Percentiles rank a stretch among this genome's conserved stretches.
Evolutionary conservation across 2,888 invertebrate species (phyloP).

Genomic region (Diaperis boleti): DNA sequence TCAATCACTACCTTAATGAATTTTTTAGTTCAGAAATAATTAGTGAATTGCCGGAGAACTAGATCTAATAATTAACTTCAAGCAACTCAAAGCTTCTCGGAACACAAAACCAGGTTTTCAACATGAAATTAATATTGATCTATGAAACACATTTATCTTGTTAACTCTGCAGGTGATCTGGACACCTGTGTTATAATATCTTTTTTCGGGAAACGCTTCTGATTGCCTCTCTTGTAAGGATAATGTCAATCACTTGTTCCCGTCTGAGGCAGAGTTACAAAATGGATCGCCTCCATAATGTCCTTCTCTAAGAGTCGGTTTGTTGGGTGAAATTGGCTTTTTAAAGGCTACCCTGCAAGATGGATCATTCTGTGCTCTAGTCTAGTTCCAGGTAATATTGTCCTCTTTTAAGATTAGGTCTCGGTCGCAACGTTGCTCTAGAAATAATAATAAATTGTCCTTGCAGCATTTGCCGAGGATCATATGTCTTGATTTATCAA

Average conservation of each 20-base stretch:
- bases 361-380: conserved; percentile 10
- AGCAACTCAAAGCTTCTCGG: neutral
- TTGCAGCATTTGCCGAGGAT: conserved; percentile 17
- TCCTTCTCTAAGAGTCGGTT: conserved; percentile 6
- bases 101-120: neutral
- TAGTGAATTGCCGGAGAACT: conserved; percentile 2
- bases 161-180: neutral
- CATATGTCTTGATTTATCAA: conserved; percentile 32
- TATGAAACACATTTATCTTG: neutral
- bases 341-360: conserved; percentile 20
- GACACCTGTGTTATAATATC: neutral
- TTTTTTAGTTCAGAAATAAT: conserved; percentile 15
- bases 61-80: neutral
- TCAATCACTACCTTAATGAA: conserved; percentile 14
- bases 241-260: conserved; percentile 23
- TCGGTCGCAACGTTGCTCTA: conserved; percentile 1
- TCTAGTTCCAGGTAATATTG: conserved; percentile 7
- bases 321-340: conserved; percentile 15
- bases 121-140: too few relatives aligned
- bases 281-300: conserved; percentile 20
- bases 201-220: neutral
- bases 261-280: conserved; percentile 9
- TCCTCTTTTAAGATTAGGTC: conserved; percentile 4
- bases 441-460: conserved; percentile 27
- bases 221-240: conserved; percentile 10